Base-by-base conservation (phyloP, 2,888 invertebrate genomes). In the Mayetiola destructor region DNA sequence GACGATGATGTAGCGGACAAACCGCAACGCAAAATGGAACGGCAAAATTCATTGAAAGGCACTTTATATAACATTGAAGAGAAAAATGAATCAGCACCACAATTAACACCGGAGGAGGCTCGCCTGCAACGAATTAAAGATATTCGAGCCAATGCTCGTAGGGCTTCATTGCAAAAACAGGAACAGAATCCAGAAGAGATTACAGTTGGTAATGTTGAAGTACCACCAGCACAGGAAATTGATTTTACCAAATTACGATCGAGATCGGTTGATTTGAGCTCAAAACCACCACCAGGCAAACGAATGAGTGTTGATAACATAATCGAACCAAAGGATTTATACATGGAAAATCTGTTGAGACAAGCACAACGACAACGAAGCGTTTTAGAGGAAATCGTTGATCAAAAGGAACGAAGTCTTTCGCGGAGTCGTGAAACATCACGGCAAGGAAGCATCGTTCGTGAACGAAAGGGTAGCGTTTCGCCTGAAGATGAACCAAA, bases 341-440 rank as follows among this genome's bases (percentile, higher is more conserved):
- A 78, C 62, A 69, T 83, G 64, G 81, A 82, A 68, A 80, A 77
- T 59, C 73, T 84, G 58, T 72, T 84, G 54, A 77, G 73, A 68
- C 76, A 81, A 64, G 80, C 82, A 62, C 77, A 81, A 68, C 77
- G 77, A 64, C 84, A 85, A 69, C 77, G 84, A 68, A 82, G 80
- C 70, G 78, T 82, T 64, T 75, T 84, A 64, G 82, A 80, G 63
- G 82, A 84, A 70, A 81, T 84, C 64, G 73, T 81, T 59, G 78
- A 77, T 66, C 75, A 79, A 14, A 58, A 61, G 56, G 40, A 56
- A n/a, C 29, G 42, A 16, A 42, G 23, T 20, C 18, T 32, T 18
- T 32, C 48, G 4, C 48, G 48, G 2, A 48, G 48, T n/a, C 14
- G 48, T n/a, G 48, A 48, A 27, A 48, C 48, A 48, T 48, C 48